Evolutionary conservation across 2,113 vertebrate genomes (phyloP), one percentile per base, ranked within the genome.

Genomic region (Pseudois nayaur): DNA sequence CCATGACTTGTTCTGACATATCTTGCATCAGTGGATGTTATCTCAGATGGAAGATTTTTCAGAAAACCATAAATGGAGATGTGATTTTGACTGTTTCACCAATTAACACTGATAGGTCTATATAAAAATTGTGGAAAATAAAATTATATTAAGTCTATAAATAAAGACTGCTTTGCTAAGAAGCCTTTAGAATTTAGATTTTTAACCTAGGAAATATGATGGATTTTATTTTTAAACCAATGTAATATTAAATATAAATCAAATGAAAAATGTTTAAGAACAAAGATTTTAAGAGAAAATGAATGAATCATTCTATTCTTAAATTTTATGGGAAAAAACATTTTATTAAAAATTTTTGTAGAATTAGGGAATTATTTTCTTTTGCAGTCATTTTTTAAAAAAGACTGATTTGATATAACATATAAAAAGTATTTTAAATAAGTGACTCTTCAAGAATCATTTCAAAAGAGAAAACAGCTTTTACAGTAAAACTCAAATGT

Each of bases 361-460:
- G 12, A 89, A 64, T 93, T 59, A 59, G 7, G 13, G 50, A 59
- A 84, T n/a, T 33, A 7, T 76, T 93, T 57, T 25, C 2, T 50
- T 89, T 59, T 64, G 14, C 9, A 83, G 12, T 82, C 27, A 15
- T 76, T 64, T 88, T 86, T 52, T 29, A 92, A 88, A 19, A 67
- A 79, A 85, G 89, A 40, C 7, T 92, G 11, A 71, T 74, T 89
- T 74, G 16, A 12, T 48, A 3, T 43, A 87, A 91, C 1, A 76
- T 88, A 81, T 55, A 45, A 55, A 94, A 97, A 55, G 2, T 79
- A 71, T 89, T 97, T 95, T 78, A 64, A 83, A 57, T 87, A 33
- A 78, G 4, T 31, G 10, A 84, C 4, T 64, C 6, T 88, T 92
- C 59, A 96, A 88, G 64, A 91, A 59, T 79, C 17, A 88, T 83